Conservation (phyloP, 2,797 vertebrate species). For the Tamandua tetradactyla region DNA sequence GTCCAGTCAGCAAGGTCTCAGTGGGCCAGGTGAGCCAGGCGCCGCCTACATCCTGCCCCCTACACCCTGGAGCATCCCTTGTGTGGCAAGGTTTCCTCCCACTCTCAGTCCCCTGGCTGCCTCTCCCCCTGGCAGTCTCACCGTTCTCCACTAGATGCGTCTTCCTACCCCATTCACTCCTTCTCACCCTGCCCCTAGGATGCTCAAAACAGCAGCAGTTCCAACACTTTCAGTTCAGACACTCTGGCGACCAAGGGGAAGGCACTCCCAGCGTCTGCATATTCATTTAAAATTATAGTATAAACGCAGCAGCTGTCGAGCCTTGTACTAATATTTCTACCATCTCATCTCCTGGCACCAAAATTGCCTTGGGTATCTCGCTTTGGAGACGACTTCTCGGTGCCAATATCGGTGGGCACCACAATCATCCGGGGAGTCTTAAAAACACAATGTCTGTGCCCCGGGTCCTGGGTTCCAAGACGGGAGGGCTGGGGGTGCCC, state of each 20-base stretch:
- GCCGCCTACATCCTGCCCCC: not conserved
- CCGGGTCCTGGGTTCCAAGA: not conserved
- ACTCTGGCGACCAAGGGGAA: no score
- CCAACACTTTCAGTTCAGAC: not conserved
- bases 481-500: no score
- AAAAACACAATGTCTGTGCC: not conserved
- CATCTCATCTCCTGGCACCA: not conserved
- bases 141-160: no score
- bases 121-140: not conserved
- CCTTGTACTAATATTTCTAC: rapidly evolving
- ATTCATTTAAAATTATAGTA: not conserved
- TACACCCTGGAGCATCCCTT: no score
- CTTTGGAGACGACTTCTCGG: not conserved
- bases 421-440: not conserved
- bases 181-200: not conserved
- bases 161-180: not conserved
- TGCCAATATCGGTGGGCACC: not conserved
- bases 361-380: not conserved
- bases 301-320: no score
- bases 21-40: not conserved
- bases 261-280: not conserved
- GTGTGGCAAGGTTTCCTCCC: not conserved
- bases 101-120: not conserved
- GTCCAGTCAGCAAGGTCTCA: not conserved
- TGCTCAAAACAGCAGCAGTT: rapidly evolving